A percentile compares a stretch with the other conserved stretches of the same genome.
phyloP scores from a whole-genome alignment of 2,888 invertebrate genomes.

The Nephrotoma flavescens region DNA sequence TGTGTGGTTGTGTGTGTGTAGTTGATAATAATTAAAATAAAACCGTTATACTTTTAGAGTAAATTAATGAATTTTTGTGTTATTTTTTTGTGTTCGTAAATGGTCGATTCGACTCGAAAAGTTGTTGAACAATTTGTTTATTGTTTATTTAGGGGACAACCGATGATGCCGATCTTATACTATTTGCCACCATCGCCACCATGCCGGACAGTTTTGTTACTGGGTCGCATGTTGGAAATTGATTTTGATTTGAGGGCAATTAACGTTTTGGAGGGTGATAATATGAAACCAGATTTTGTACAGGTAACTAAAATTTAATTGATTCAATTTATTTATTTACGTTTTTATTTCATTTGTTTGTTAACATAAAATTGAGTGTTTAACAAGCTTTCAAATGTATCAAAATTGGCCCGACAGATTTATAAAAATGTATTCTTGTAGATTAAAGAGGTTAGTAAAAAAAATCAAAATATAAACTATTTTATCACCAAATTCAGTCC shows the following conservation, averaged over 20 bases:
- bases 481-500: too few relatives aligned
- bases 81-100: neutral
- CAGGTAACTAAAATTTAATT: constrained; percentile 29
- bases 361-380: too few relatives aligned
- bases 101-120: constrained; percentile 16
- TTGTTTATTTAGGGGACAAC: constrained; percentile 29
- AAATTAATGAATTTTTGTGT: neutral
- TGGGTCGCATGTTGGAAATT: constrained; percentile 42
- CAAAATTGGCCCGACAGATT: too few relatives aligned
- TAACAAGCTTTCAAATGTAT: too few relatives aligned
- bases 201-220: constrained; percentile 40
- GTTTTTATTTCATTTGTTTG: neutral
- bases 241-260: constrained; percentile 42
- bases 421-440: too few relatives aligned
- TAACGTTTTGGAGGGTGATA: constrained; percentile 40
- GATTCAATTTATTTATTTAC: neutral
- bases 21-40: neutral
- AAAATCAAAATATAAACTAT: too few relatives aligned
- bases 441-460: too few relatives aligned
- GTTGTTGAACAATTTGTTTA: constrained; percentile 33
- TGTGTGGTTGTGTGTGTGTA: neutral
- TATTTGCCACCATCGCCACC: constrained; percentile 43
- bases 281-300: constrained; percentile 42
- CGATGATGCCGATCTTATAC: constrained; percentile 35
- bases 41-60: neutral